Base-by-base conservation (phyloP, 2,888 invertebrate species). In the Pristionchus mayeri region DNA sequence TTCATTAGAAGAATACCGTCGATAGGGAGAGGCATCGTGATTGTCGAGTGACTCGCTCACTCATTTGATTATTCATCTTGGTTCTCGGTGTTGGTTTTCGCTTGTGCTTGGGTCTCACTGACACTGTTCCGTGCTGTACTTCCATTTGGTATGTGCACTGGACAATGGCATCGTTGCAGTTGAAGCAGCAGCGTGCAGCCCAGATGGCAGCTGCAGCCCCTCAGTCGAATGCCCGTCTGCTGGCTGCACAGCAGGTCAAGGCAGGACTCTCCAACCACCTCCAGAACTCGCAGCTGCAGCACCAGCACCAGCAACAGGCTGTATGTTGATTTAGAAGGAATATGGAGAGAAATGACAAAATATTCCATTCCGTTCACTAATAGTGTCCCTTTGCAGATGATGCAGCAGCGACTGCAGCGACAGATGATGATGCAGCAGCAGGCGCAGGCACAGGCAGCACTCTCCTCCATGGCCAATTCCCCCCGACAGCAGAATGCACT, bases 271-370 rank as follows among this genome's bases (percentile, higher is more conserved):
- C 48, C 48, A 18, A 18, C 57, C 71, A 34, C 18, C 18, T 34
- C 7, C 86, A 86, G 48, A 30, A 63, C 27, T 27, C 60, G 40
- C 57, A 84, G 60, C 27, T 84, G 54, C 80, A 84, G n/a, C 80
- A 84, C 21, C 88, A 88, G 27, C 86, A 84, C 79, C 88, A 88
- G 27, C 86, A 84, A 80, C 52, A 40, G 30, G 78, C 67, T 75
- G 75, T 52, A 21, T 57, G 79, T 21, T 54, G 4, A 54, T 54
- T 54, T 54, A 57, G 27, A 24, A 3, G 57, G 24, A 57, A 57
- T 3, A n/a, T 13, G 2, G 57, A 27, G 11, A 2, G 57, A 57
- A n/a, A n/a, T 1, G n/a, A 9, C n/a, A 63, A 3, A 2, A 34
- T 34, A 16, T 63, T 27, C 30, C 16, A 7, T 30, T 34, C 34